Base-by-base conservation (phyloP, 2,888 invertebrate species). In the Lithosia quadra region DNA sequence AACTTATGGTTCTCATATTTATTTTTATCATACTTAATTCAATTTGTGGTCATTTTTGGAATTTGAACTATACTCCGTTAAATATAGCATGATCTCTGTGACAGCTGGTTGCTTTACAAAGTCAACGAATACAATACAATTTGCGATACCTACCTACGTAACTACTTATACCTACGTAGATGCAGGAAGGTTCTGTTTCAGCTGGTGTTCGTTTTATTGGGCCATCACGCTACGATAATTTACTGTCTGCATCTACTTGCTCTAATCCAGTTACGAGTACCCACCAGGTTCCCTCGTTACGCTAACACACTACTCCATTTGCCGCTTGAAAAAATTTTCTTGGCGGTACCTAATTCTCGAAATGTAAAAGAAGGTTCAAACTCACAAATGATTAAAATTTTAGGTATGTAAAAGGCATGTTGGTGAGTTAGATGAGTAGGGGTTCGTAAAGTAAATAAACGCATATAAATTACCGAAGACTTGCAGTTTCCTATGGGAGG, bases 21-120 rank as follows among this genome's bases (percentile, higher is more conserved):
- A 49, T 64, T 79, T 77, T 67, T 71, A 75, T 65, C 67, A 71
- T 28, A n/a, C n/a, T n/a, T n/a, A 71, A 36, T 81, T 78, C 74
- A 71, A 76, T 79, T 78, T 78, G 75, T 79, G 72, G 69, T 69
- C 34, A 55, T 43, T 55, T 69, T 53, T 60, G 28, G 61, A 65
- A 66, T 74, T 68, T 67, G n/a, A n/a, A n/a, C n/a, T n/a, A n/a
- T n/a, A n/a, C n/a, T n/a, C n/a, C n/a, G n/a, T n/a, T n/a, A n/a
- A n/a, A n/a, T n/a, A n/a, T n/a, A n/a, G n/a, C n/a, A n/a, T n/a
- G n/a, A n/a, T n/a, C n/a, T n/a, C n/a, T n/a, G n/a, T n/a, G 68
- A 68, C 75, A 74, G n/a, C n/a, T 71, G 59, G 68, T 64, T 64
- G 49, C 28, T 63, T 63, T 63, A 53, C 63, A 55, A 63, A 63